Conservation (phyloP, 2,797 vertebrate species). For the Pyrocephalus nanus region DNA sequence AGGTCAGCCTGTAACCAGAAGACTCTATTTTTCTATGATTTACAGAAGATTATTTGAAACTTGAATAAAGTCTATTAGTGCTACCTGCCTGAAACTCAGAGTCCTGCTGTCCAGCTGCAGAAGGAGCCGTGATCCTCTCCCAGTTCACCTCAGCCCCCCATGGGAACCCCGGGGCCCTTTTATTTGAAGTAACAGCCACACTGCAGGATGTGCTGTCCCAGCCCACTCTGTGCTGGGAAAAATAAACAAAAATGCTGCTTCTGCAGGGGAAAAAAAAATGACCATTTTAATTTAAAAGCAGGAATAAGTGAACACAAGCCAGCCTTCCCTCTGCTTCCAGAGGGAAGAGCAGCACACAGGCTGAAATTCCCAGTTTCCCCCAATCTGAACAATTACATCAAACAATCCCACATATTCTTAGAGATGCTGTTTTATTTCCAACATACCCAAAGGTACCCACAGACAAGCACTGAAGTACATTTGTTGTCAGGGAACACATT, state of each 20-base stretch:
- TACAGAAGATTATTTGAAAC: not conserved
- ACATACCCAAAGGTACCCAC: not conserved
- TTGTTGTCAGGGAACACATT: not conserved
- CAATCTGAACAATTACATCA: not conserved
- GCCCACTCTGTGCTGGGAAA: not conserved
- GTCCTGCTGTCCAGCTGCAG: not conserved
- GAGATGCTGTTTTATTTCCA: conserved; percentile 30
- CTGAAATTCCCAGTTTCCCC: not conserved
- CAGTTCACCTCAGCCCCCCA: not conserved
- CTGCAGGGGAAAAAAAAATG: not conserved
- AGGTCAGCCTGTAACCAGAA: not conserved
- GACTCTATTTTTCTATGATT: conserved; percentile 60
- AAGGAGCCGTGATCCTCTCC: accelerated
- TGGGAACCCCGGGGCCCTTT: not conserved
- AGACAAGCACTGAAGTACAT: not conserved
- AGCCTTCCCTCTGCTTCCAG: not conserved
- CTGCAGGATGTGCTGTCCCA: not conserved
- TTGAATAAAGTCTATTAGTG: conserved; percentile 35
- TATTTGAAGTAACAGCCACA: not conserved
- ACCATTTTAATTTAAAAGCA: not conserved
- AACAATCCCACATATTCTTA: not conserved
- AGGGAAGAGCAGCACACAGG: not conserved
- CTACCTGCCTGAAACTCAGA: not conserved
- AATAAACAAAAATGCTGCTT: not conserved
- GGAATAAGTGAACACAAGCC: not conserved